phyloP scores from a whole-genome alignment of 1,140 invertebrate genomes.

The Drosophila setifemur region DNA sequence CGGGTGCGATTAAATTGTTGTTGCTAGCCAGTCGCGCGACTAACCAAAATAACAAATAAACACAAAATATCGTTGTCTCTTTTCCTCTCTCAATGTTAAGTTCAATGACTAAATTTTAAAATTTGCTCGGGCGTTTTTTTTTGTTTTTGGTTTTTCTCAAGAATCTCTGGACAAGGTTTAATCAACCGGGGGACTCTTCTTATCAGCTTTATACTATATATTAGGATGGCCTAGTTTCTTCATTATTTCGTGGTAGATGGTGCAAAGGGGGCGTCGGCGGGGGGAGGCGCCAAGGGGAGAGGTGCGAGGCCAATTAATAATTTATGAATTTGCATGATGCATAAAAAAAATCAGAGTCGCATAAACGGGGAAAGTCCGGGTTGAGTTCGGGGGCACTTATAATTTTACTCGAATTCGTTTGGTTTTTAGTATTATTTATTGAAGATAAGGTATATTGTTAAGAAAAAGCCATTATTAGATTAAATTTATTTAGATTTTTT shows the following conservation, averaged over 20 bases:
- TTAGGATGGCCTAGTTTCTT: slow-evolving; percentile 61
- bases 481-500: too few species aligned
- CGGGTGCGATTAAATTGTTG: slow-evolving; percentile 22
- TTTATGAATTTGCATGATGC: slow-evolving; percentile 25
- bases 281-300: slow-evolving; percentile 6
- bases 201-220: slow-evolving; percentile 58
- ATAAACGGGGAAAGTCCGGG: slow-evolving; percentile 25
- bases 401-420: too few species aligned
- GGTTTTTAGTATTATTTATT: too few species aligned
- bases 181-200: slow-evolving; percentile 43
- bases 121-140: slow-evolving; percentile 3
- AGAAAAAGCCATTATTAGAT: too few species aligned
- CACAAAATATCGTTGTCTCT: not conserved
- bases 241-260: slow-evolving; percentile 33
- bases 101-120: slow-evolving; percentile 74
- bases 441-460: too few species aligned
- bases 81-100: slow-evolving; percentile 45
- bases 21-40: slow-evolving; percentile 35
- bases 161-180: slow-evolving; percentile 49
- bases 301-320: slow-evolving; percentile 38
- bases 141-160: slow-evolving; percentile 38
- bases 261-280: slow-evolving; percentile 1
- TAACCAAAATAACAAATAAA: slow-evolving; percentile 14
- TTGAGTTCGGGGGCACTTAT: too few species aligned
- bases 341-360: slow-evolving; percentile 1